Evolutionary conservation across 1,140 invertebrate species (phyloP).

Genomic region (Neodiprion virginianus): DNA sequence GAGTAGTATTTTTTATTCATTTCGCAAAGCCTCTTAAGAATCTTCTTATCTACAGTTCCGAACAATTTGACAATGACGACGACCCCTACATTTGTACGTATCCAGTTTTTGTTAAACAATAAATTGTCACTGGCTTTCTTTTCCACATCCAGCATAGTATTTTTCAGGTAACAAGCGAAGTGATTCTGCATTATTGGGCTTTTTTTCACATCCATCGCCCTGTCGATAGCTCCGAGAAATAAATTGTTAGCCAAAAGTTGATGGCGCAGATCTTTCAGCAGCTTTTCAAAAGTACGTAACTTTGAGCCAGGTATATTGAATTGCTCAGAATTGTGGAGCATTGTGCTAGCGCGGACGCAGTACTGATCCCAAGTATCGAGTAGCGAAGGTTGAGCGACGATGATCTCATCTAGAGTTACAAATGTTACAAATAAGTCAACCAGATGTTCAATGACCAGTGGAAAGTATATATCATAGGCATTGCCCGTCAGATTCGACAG

Average conservation of each 20-base stretch:
- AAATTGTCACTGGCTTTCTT: slow-evolving; percentile 66
- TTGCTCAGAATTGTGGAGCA: slow-evolving; percentile 71
- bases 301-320: slow-evolving; percentile 67
- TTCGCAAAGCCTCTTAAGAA: slow-evolving; percentile 76
- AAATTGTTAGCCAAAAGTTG: slow-evolving; percentile 50
- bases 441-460: slow-evolving; percentile 65
- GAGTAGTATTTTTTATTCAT: slow-evolving; percentile 80
- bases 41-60: slow-evolving; percentile 78
- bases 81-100: slow-evolving; percentile 76
- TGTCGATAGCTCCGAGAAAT: slow-evolving; percentile 65
- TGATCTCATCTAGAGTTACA: slow-evolving; percentile 75
- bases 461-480: slow-evolving; percentile 51
- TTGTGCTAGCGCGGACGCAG: slow-evolving; percentile 71
- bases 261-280: slow-evolving; percentile 71
- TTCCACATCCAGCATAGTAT: slow-evolving; percentile 70
- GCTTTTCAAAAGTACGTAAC: slow-evolving; percentile 70
- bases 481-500: slow-evolving; percentile 45
- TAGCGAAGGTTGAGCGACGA: slow-evolving; percentile 67
- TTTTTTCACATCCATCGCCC: slow-evolving; percentile 72
- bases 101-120: slow-evolving; percentile 68
- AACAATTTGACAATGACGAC: slow-evolving; percentile 79
- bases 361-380: slow-evolving; percentile 77
- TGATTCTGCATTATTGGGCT: slow-evolving; percentile 73
- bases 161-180: slow-evolving; percentile 74
- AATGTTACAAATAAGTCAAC: slow-evolving; percentile 73